Evolutionary conservation across 2,888 invertebrate genomes (phyloP), one percentile per base, ranked within the genome.

Genomic region (Pogonocherus hispidulus): DNA sequence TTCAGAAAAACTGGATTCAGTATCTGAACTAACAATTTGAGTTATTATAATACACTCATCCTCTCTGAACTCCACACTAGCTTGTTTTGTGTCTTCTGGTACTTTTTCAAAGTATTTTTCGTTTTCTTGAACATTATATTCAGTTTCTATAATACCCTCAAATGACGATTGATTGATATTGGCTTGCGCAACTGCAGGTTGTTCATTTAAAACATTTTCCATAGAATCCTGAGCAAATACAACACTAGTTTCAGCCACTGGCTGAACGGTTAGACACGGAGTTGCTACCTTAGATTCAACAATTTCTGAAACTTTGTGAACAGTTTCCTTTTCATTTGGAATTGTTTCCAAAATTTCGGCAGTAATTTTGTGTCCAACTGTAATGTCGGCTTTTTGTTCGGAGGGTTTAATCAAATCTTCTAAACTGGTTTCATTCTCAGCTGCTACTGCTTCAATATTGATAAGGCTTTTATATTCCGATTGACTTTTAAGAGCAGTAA

Each of bases 341-440:
- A 86, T 84, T 8, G 86, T 80, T 82, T 88, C 85, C 1, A 84
- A 84, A 16, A 89, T 81, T 35, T 86, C 82, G 14, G 89, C 83
- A 62, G 87, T 85, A 63, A 83, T 85, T 68, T 84, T 86, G 62
- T 85, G 82, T 78, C 87, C 86, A 71, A 86, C 81, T 66, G 83
- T 84, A 62, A 83, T 56, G 35, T 84, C 84, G 74, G 87, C 87
- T 66, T 80, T 84, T 74, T 87, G 85, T 70, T 86, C 82, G 74
- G 84, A 86, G 14, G 87, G 81, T 67, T 86, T 76, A 3, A 87
- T 79, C 83, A 87, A 87, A 49, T 86, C 85, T 62, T 85, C 84
- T 46, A 87, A 75, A 66, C 86, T 79, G 54, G 80, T 84, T 86
- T 92, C 92, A 70, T 86, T 87, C 86, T 92, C 92, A 69, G 87